Conservation (phyloP, 1,140 invertebrate genomes). For the Nephotettix cincticeps region DNA sequence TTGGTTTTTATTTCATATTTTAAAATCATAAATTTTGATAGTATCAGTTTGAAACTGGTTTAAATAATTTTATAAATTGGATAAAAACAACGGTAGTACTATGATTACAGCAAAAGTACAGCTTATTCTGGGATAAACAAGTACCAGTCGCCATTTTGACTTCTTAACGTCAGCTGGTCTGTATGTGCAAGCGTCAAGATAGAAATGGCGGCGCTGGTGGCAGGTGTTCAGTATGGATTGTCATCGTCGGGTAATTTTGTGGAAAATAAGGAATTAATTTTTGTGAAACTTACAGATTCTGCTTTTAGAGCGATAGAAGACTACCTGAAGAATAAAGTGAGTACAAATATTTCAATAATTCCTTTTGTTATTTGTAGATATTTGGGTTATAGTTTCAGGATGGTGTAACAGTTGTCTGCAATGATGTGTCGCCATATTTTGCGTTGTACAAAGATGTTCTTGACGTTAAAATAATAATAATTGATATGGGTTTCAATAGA, state of each 20-base stretch:
- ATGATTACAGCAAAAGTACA: background rate
- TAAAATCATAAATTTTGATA: background rate
- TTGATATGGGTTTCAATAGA: conserved; percentile 15
- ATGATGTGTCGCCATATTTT: conserved; percentile 41
- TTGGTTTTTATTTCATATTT: background rate
- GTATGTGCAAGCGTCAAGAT: conserved; percentile 46
- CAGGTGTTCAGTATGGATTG: conserved; percentile 93
- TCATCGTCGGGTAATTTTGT: conserved; percentile 82
- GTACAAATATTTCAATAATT: conserved; percentile 44
- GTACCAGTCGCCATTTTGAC: conserved; percentile 23
- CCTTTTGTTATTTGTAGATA: background rate
- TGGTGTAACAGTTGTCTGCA: conserved; percentile 37
- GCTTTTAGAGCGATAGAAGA: conserved; percentile 88
- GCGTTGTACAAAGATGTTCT: conserved; percentile 15
- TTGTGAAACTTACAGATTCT: conserved; percentile 94
- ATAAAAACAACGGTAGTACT: no score
- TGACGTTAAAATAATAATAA: background rate
- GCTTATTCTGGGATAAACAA: conserved; percentile 13
- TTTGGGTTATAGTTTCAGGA: conserved; percentile 27
- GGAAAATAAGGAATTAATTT: conserved; percentile 86
- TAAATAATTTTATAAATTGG: no score
- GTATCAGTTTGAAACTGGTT: no score
- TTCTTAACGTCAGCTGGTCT: conserved; percentile 44
- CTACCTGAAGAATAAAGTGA: conserved; percentile 81
- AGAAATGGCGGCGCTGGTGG: conserved; percentile 92